Evolutionary conservation across 1,140 invertebrate species (phyloP).

Genomic region (Drosophila asahinai): DNA sequence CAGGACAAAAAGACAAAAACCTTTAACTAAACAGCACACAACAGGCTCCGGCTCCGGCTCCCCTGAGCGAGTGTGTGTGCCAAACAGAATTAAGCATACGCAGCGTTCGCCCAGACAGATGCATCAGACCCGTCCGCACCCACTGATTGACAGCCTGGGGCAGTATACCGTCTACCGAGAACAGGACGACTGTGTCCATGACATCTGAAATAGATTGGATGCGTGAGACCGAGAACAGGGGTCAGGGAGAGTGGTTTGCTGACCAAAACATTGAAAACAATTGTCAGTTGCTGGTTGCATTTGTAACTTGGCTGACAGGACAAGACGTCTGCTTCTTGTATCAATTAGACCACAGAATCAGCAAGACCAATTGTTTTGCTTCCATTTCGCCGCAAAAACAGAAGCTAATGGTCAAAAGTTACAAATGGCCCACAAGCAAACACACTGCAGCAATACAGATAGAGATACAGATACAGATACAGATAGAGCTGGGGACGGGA

Average conservation of each 20-base stretch:
- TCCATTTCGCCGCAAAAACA: slow-evolving; percentile 67
- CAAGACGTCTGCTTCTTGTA: slow-evolving; percentile 60
- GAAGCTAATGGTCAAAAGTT: slow-evolving; percentile 78
- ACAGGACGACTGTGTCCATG: slow-evolving; percentile 37
- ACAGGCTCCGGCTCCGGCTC: slow-evolving; percentile 1
- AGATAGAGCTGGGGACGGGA: slow-evolving; percentile 5
- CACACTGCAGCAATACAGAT: slow-evolving; percentile 8
- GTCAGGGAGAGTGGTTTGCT: slow-evolving; percentile 7
- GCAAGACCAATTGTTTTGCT: slow-evolving; percentile 65
- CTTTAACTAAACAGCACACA: slow-evolving; percentile 68
- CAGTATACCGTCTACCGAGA: slow-evolving; percentile 3
- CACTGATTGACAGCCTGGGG: slow-evolving; percentile 66
- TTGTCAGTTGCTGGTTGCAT: slow-evolving; percentile 74
- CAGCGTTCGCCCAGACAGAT: slow-evolving; percentile 47
- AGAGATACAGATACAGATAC: slow-evolving; percentile 3
- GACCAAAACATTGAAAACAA: slow-evolving; percentile 79
- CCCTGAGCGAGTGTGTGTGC: neutral
- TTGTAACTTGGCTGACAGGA: slow-evolving; percentile 66
- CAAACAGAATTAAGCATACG: slow-evolving; percentile 69
- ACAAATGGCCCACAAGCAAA: slow-evolving; percentile 55
- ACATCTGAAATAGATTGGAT: slow-evolving; percentile 75
- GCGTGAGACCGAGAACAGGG: slow-evolving; percentile 6
- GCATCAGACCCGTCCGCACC: slow-evolving; percentile 27
- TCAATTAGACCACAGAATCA: slow-evolving; percentile 78
- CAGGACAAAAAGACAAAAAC: slow-evolving; percentile 67